Conservation (phyloP, 30 jellyfish, hydroid and myxozoan genomes). For the Mastigias papua region DNA sequence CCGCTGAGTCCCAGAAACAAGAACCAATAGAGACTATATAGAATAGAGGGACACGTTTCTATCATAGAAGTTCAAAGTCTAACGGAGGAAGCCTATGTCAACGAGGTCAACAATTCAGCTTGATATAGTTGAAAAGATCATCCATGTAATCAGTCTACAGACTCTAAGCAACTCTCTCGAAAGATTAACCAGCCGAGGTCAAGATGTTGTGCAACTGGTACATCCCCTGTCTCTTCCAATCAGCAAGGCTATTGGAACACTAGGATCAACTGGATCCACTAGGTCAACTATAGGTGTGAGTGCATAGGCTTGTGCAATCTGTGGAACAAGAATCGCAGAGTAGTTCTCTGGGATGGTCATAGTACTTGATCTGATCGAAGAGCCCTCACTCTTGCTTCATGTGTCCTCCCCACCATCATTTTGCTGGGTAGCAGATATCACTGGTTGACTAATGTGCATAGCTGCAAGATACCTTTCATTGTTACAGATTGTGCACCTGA, state of each 20-base stretch:
- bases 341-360: conserved; percentile 40
- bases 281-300: conserved; percentile 17
- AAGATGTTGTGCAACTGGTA: conserved; percentile 49
- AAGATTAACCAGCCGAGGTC: conserved; percentile 52
- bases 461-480: conserved; percentile 37
- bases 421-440: conserved; percentile 12
- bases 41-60: too few species aligned
- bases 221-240: conserved; percentile 31
- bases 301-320: conserved; percentile 29
- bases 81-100: too few species aligned
- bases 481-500: conserved; percentile 26
- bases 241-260: conserved; percentile 29
- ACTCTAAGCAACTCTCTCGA: conserved; percentile 44
- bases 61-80: too few species aligned
- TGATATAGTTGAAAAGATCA: too few species aligned
- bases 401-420: conserved; percentile 44
- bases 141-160: background rate
- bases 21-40: too few species aligned
- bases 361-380: conserved; percentile 2
- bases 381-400: background rate
- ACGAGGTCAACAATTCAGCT: background rate
- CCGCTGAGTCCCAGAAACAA: too few species aligned
- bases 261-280: conserved; percentile 29
- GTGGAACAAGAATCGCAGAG: conserved; percentile 38
- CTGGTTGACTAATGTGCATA: conserved; percentile 19